Base-by-base conservation (phyloP, 2,888 invertebrate species). In the Prenolepis imparis region DNA sequence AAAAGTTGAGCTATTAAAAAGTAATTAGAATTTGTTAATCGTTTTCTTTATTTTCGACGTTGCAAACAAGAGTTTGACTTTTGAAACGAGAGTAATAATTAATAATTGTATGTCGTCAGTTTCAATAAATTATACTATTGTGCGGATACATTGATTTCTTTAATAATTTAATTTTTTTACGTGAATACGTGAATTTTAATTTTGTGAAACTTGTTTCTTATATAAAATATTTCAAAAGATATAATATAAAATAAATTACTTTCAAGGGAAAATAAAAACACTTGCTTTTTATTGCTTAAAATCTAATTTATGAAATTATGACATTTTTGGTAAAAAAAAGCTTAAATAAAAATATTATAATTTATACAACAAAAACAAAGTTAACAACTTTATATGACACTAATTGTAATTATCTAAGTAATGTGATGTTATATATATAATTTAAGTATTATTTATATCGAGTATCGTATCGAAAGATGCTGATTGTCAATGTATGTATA, bases 401-500 rank as follows among this genome's bases (percentile, higher is more conserved):
- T 57, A 18, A 5, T 8, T 36, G 8, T 15, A 44, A 15, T 44
- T 28, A 59, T 39, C 8, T 39, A 28, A 28, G 32, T 32, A 32
- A 32, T 15, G 1, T 36, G 5, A 52, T 44, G 32, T 32, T 44
- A 21, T 12, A 9, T 61, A 57, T 2, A 9, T 74, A 63, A 48
- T 48, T 44, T 15, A 48, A 74, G 3, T 21, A n/a, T 36, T 24
- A 77, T 66, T 21, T 67, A 67, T 52, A 77, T 28, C 21, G 52
- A 55, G n/a, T 66, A 52, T 48, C 39, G 24, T 67, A 39, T 67
- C 15, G 36, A 44, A 39, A 67, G 39, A 66, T 55, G 18, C 15
- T n/a, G 70, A 36, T 39, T 63, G 32, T 61, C n/a, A 59, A 41
- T 39, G 57, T 68, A 41, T 39, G 57, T 68, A 66, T 55, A 77